phyloP scores from a whole-genome alignment of 2,888 invertebrate species.

The Pollenia griseotomentosa region DNA sequence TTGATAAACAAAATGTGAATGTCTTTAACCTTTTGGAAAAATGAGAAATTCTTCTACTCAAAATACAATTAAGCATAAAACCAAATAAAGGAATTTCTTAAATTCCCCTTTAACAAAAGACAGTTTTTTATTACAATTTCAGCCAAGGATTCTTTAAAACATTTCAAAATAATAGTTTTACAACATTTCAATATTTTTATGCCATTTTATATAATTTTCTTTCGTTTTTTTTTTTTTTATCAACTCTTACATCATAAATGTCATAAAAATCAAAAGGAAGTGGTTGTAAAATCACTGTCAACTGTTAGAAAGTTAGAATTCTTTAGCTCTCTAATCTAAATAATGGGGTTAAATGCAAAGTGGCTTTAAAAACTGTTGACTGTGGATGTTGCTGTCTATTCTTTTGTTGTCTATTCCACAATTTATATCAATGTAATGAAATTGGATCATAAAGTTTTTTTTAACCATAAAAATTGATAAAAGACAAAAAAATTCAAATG shows the following conservation, averaged over 20 bases:
- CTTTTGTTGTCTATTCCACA: constrained; percentile 67
- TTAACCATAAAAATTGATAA: constrained; percentile 71
- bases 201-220: constrained; percentile 46
- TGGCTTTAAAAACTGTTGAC: constrained; percentile 54
- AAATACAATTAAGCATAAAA: constrained; percentile 50
- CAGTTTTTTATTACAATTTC: not conserved
- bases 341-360: constrained; percentile 72
- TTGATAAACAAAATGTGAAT: constrained; percentile 74
- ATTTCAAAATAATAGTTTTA: constrained; percentile 71
- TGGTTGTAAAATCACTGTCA: constrained; percentile 64
- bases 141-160: not conserved
- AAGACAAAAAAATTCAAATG: constrained; percentile 53
- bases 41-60: not conserved
- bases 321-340: not conserved
- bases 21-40: constrained; percentile 52
- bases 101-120: not conserved
- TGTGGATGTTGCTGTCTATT: constrained; percentile 36
- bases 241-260: constrained; percentile 72
- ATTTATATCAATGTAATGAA: constrained; percentile 71
- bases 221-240: constrained; percentile 58
- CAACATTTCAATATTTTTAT: constrained; percentile 71
- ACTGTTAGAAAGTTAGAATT: constrained; percentile 26
- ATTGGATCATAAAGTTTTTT: constrained; percentile 72
- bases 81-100: not conserved
- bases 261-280: constrained; percentile 69